Evolutionary conservation across 2,797 vertebrate species (phyloP), one percentile per base, ranked within the genome.

Genomic region (Sarcophilus harrisii): DNA sequence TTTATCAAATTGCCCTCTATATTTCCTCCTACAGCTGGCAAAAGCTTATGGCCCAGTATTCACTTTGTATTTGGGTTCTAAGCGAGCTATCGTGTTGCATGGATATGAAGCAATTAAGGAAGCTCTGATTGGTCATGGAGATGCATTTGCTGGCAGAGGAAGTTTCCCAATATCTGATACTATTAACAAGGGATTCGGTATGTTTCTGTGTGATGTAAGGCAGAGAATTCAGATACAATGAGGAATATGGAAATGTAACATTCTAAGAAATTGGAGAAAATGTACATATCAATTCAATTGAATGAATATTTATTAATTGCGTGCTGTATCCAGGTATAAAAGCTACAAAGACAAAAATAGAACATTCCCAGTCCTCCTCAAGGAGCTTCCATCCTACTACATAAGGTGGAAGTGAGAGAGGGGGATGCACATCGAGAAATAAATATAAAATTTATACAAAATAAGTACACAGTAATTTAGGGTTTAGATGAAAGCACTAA

Each of bases 61-160:
- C 91, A 94, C 94, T 11, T 13, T 94, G 5, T 87, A 89, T 27
- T 87, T 94, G 12, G 94, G 94, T 29, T 58, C 89, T 29, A 57
- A 81, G 21, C 55, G 30, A 24, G 10, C 45, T 27, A 58, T 96
- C 29, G 91, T 92, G 14, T 58, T 95, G 29, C 29, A 90, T 90
- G 95, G 93, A 45, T 58, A 94, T 90, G 58, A 95, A 45, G 90
- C 73, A 54, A 29, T 95, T 18, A 95, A 95, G 81, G 93, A 95
- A 90, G 81, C 93, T 21, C 32, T 95, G 81, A 58, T 94, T 45
- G 93, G 62, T 73, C 81, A 11, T 5, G 91, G 60, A 4, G 93
- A 97, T 0, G 62, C 66, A 18, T 94, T 96, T 90, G 12, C 94
- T 92, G 93, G 87, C 9, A 95, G 96, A 96, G 87, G 91, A 28